Conservation (phyloP, 2,888 invertebrate genomes). For the Philonicus albiceps region DNA sequence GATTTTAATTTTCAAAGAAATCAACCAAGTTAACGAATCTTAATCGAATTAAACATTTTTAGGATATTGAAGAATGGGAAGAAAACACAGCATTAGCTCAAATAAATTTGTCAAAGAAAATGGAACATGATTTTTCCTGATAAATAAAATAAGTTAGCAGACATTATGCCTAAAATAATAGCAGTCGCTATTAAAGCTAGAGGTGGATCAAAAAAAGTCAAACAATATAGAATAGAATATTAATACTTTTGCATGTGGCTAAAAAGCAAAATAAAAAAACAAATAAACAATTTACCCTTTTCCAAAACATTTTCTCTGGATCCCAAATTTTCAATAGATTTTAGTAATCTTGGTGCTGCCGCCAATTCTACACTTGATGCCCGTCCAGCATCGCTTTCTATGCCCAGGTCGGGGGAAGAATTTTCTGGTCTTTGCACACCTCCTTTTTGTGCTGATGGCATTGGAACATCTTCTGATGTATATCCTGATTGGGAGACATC, state of each 20-base stretch:
- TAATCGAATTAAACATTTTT: too few relatives aligned
- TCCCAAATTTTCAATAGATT: neutral
- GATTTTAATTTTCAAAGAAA: too few relatives aligned
- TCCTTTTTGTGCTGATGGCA: constrained; percentile 4
- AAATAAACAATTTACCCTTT: constrained; percentile 21
- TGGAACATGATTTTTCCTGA: too few relatives aligned
- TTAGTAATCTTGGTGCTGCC: constrained; percentile 51
- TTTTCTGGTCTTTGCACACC: constrained; percentile 59
- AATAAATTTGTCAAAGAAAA: too few relatives aligned
- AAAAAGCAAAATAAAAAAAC: neutral
- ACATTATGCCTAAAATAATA: too few relatives aligned
- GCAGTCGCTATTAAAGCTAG: too few relatives aligned
- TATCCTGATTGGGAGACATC: constrained; percentile 63
- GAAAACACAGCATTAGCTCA: too few relatives aligned
- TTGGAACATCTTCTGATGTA: constrained; percentile 63
- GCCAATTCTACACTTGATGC: constrained; percentile 66
- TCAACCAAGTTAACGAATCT: too few relatives aligned
- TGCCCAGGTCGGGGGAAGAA: constrained; percentile 87
- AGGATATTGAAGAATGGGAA: too few relatives aligned
- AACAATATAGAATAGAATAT: too few relatives aligned
- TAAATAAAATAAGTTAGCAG: too few relatives aligned
- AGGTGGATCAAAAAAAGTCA: too few relatives aligned
- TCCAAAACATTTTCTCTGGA: constrained; percentile 35
- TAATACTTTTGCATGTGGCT: neutral
- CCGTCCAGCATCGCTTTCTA: constrained; percentile 80